Percentiles rank a stretch among this genome's conserved stretches.
Conservation (phyloP, 2,888 invertebrate genomes). For the Zonitis immaculata region DNA sequence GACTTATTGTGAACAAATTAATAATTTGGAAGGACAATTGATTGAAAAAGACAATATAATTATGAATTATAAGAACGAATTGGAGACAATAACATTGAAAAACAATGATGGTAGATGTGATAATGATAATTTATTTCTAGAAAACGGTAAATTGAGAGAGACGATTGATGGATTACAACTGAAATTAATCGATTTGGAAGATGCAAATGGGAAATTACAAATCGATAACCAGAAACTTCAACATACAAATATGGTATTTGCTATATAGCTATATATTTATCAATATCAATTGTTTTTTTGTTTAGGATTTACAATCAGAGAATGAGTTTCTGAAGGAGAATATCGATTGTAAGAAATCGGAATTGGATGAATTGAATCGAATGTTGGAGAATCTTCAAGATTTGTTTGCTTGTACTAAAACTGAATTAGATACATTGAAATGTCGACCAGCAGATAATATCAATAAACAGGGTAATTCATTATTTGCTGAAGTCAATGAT, state of each 20-base stretch:
- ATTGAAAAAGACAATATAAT: no score
- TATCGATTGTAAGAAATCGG: conserved; percentile 29
- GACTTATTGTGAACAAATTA: conserved; percentile 20
- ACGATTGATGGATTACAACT: not conserved
- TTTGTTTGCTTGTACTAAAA: conserved; percentile 30
- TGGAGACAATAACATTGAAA: no score
- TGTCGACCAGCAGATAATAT: conserved; percentile 35
- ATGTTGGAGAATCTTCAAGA: conserved; percentile 35
- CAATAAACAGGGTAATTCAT: conserved; percentile 40
- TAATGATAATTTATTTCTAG: not conserved
- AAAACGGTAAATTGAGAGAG: not conserved
- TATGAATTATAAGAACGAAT: no score
- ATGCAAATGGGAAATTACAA: not conserved
- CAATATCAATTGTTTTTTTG: not conserved
- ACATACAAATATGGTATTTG: not conserved
- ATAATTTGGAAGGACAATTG: conserved; percentile 20
- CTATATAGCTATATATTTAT: no score
- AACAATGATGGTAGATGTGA: conserved; percentile 19
- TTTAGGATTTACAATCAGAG: conserved; percentile 25
- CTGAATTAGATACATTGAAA: conserved; percentile 35
- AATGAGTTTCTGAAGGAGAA: conserved; percentile 26
- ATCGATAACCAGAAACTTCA: not conserved
- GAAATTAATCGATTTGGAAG: not conserved
- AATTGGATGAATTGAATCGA: conserved; percentile 30
- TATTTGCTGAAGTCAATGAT: conserved; percentile 45